A percentile compares a stretch with the other conserved stretches of the same genome.
phyloP scores from a whole-genome alignment of 2,113 vertebrate genomes.

The Chaenocephalus aceratus region DNA sequence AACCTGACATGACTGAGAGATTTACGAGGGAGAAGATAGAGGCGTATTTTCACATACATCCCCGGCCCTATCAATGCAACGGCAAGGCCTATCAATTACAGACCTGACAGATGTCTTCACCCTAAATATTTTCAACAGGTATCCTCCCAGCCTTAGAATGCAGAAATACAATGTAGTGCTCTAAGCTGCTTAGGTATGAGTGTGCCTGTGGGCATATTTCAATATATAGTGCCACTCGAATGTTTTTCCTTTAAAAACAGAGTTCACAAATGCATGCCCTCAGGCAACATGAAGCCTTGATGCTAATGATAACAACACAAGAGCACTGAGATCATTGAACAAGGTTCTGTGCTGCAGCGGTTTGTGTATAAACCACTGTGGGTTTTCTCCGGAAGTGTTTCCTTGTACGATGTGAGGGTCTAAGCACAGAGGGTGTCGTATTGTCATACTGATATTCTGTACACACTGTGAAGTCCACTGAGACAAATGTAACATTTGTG shows the following conservation, averaged over 20 bases:
- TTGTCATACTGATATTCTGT: too few species aligned
- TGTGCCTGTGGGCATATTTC: slow-evolving; percentile 66
- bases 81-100: slow-evolving; percentile 63
- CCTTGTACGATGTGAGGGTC: too few species aligned
- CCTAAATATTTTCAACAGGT: slow-evolving; percentile 47
- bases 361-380: slow-evolving; percentile 34
- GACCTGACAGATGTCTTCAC: slow-evolving; percentile 19
- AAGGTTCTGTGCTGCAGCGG: slow-evolving; percentile 24
- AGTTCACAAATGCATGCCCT: slow-evolving; percentile 62
- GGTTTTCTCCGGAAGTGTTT: too few species aligned
- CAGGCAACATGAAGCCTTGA: slow-evolving; percentile 54
- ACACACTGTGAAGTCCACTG: too few species aligned
- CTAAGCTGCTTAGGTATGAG: slow-evolving; percentile 27
- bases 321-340: slow-evolving; percentile 43
- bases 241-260: slow-evolving; percentile 62
- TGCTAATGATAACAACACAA: slow-evolving; percentile 57
- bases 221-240: slow-evolving; percentile 66
- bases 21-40: slow-evolving; percentile 65
- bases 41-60: slow-evolving; percentile 47
- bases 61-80: slow-evolving; percentile 38
- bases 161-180: slow-evolving; percentile 3
- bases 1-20: slow-evolving; percentile 63
- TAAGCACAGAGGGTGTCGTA: too few species aligned
- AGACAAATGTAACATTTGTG: too few species aligned
- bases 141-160: slow-evolving; percentile 27